Evolutionary conservation across 2,113 vertebrate genomes (phyloP).

Genomic region (Paedocypris sp.): DNA sequence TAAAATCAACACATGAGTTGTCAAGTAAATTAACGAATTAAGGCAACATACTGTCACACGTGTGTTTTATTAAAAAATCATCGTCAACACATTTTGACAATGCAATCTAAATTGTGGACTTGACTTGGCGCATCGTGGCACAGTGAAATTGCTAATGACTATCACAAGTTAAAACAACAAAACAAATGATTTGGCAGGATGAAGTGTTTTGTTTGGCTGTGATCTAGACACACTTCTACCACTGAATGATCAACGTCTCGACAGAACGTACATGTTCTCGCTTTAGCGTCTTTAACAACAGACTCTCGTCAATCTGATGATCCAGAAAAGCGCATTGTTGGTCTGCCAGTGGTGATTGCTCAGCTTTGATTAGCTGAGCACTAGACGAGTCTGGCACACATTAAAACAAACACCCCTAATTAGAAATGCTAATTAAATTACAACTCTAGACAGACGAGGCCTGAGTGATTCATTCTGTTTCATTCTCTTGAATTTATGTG

Average conservation of each 20-base stretch:
- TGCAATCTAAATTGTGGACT: too few relatives aligned
- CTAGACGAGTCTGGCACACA: not conserved
- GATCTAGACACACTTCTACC: too few relatives aligned
- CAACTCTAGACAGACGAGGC: not conserved
- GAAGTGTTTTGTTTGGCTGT: too few relatives aligned
- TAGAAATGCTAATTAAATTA: conserved; percentile 6
- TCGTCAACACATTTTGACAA: too few relatives aligned
- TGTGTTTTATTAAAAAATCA: too few relatives aligned
- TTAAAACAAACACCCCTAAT: conserved; percentile 6
- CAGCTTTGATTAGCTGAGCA: conserved; percentile 33
- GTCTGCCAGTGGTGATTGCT: conserved; percentile 17
- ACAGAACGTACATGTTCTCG: not conserved
- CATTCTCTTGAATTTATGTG: not conserved
- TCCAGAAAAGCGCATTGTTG: conserved; percentile 23
- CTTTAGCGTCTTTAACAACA: not conserved
- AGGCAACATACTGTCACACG: too few relatives aligned
- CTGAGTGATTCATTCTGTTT: not conserved
- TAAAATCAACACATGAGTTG: too few relatives aligned
- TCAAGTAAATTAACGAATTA: too few relatives aligned
- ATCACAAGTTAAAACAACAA: too few relatives aligned
- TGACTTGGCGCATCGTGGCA: too few relatives aligned
- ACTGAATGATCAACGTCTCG: not conserved
- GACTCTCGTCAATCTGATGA: not conserved
- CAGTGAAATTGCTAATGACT: too few relatives aligned
- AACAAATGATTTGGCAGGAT: too few relatives aligned